phyloP scores from a whole-genome alignment of 1,140 invertebrate genomes.

The Tyrophagus putrescentiae region DNA sequence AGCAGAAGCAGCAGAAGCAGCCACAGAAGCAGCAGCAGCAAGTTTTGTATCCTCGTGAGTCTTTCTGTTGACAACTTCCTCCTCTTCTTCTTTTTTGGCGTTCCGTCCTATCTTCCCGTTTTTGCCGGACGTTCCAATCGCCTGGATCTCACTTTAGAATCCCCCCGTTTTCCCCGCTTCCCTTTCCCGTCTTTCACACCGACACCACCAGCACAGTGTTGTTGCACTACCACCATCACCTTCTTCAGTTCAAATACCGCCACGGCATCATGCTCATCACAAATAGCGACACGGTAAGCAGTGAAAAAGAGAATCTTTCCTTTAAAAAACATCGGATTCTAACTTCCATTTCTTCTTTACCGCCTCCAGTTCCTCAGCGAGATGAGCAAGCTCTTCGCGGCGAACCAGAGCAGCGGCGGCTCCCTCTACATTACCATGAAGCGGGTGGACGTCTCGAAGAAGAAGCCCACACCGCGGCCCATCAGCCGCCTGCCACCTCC shows the following conservation, averaged over 20 bases:
- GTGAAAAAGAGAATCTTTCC: background rate
- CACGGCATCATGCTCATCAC: conserved; percentile 13
- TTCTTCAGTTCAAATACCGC: background rate
- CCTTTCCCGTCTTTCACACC: background rate
- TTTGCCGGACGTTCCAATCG: too few relatives aligned
- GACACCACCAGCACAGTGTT: too few relatives aligned
- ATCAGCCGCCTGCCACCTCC: background rate
- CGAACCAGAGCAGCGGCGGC: conserved; percentile 11
- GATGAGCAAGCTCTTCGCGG: conserved; percentile 20
- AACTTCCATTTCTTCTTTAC: conserved; percentile 4
- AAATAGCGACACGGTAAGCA: conserved; percentile 21
- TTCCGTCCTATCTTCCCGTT: background rate
- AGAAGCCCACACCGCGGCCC: background rate
- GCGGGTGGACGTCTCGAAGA: conserved; percentile 12
- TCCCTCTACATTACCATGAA: conserved; percentile 25
- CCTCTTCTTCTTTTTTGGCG: background rate
- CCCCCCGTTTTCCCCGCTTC: too few relatives aligned
- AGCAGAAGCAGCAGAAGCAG: background rate
- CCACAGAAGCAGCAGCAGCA: background rate
- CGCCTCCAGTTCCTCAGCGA: conserved; percentile 24
- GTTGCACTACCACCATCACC: too few relatives aligned
- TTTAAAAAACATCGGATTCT: background rate
- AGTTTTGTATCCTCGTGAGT: background rate
- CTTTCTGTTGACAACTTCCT: background rate
- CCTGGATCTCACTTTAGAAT: too few relatives aligned